Evolutionary conservation across 2,888 invertebrate genomes (phyloP), one percentile per base, ranked within the genome.

Genomic region (Orthonychiurus folsomi): DNA sequence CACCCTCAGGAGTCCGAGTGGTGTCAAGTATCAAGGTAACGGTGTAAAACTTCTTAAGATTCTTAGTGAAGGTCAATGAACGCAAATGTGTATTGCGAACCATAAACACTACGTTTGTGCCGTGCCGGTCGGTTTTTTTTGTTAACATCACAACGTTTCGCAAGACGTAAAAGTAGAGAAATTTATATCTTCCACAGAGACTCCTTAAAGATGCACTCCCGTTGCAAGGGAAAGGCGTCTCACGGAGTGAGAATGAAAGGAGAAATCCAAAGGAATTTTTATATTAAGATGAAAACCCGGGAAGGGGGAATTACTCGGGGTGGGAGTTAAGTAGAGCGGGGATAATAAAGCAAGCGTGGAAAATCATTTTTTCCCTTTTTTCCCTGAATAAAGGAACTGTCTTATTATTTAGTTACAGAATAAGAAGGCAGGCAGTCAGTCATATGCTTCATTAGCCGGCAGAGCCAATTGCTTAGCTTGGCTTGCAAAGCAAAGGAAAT

Each of bases 1-100:
- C 72, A 83, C 89, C 59, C 80, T 91, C 61, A 86, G 86, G 75
- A 86, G 88, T 74, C 79, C 82, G 53, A 79, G 80, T 64, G 86
- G 86, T 59, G 79, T 80, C 2, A 86, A 86, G 78, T 82, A 79
- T 59, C 81, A 83, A 78, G 83, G 86, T 85, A 76, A 68, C 72
- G 37, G 2, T 23, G 37, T 37, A 37, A 37, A 37, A n/a, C n/a
- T n/a, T n/a, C n/a, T n/a, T n/a, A n/a, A n/a, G n/a, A n/a, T n/a
- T n/a, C n/a, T n/a, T n/a, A n/a, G n/a, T n/a, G n/a, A n/a, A n/a
- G n/a, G n/a, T n/a, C n/a, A n/a, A n/a, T n/a, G n/a, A n/a, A n/a
- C n/a, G n/a, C n/a, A n/a, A n/a, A n/a, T n/a, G n/a, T n/a, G n/a
- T n/a, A n/a, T n/a, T n/a, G n/a, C n/a, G n/a, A n/a, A n/a, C n/a